These are phyloP conservation scores for Drosophila lacteicornis DNA, from an alignment of 1,140 invertebrate genomes.

Conservation along the genomic window DNA sequence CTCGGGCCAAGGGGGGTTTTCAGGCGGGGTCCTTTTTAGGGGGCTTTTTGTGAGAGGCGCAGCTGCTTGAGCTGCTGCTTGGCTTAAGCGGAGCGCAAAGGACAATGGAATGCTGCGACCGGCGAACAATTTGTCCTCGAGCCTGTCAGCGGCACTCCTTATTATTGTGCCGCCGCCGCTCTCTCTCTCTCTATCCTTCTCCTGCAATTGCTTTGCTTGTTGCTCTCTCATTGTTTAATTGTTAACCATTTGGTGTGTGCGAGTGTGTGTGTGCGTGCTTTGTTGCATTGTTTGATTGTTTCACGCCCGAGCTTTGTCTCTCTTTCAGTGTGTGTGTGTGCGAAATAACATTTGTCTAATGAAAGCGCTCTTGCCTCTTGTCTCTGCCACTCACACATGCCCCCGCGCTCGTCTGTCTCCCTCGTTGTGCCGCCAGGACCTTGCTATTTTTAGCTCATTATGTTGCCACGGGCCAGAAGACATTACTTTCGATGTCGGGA, in stretches of 20 bases:
- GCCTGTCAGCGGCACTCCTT: constrained; percentile 56
- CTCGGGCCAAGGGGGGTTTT: not conserved
- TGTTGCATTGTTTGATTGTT: constrained; percentile 72
- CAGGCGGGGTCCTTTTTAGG: constrained; percentile 1
- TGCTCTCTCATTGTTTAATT: constrained; percentile 77
- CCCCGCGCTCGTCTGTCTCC: not conserved
- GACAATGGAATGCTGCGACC: constrained; percentile 57
- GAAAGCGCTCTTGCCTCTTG: constrained; percentile 39
- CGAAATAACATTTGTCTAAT: constrained; percentile 78
- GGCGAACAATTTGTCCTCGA: constrained; percentile 75
- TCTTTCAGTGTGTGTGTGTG: constrained; percentile 29
- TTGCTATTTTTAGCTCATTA: constrained; percentile 73
- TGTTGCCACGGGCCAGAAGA: constrained; percentile 48
- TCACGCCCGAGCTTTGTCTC: constrained; percentile 53
- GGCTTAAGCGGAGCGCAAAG: constrained; percentile 52
- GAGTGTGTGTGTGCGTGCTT: constrained; percentile 27
- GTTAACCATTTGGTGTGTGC: constrained; percentile 68
- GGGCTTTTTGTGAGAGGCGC: constrained; percentile 10
- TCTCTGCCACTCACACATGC: constrained; percentile 8
- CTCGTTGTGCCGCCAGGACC: constrained; percentile 15
- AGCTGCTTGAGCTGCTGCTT: constrained; percentile 61
- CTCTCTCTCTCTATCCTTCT: constrained; percentile 42
- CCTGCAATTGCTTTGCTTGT: constrained; percentile 64
- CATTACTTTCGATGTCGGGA: constrained; percentile 36
- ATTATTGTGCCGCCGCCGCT: constrained; percentile 31